Base-by-base conservation (phyloP, 2,113 vertebrate species). In the Origma solitaria region DNA sequence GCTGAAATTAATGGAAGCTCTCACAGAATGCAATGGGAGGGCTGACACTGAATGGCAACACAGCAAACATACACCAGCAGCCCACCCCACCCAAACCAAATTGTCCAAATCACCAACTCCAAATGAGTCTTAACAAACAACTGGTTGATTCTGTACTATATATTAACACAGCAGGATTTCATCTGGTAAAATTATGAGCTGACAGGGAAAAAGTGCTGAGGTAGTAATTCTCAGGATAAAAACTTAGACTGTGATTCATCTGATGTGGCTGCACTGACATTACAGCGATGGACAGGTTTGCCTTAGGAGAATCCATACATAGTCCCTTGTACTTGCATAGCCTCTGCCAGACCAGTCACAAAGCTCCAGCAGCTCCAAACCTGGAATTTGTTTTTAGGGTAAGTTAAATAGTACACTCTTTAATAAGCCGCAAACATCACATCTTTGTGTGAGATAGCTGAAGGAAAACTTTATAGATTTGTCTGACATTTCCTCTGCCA, bases 1-100 rank as follows among this genome's bases (percentile, higher is more conserved):
- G 45, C 75, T 62, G 56, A 94, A 96, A 94, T 91, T 90, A 84
- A 92, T 88, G 51, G 33, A 90, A 88, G 87, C 44, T 62, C 38
- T 83, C n/a, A 61, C 15, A 73, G 61, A 92, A 93, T 69, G 61
- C 68, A 82, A 3, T 0, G 7, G 57, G 33, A 72, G 6, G 15
- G 49, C n/a, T 84, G 64, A 88, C 76, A 51, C 0, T 56, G 69
- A 86, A 82, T 45, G 75, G 30, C 82, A 90, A 62, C 68, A 27
- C 35, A 45, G 68, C 44, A 84, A 94, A 90, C 20, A 47, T 17
- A 69, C 6, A 56, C 23, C 1, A 0, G 28, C 76, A 90, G 78
- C 50, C 42, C 31, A 27, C 37, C 50, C 42, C 31, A 27, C 37
- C 37, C 64, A 61, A 76, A 82, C 54, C n/a, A 3, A 3, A 62